These are phyloP conservation scores for Dendrocincla tyrannina DNA, from an alignment of 2,797 vertebrate genomes.

Conservation along the genomic window DNA sequence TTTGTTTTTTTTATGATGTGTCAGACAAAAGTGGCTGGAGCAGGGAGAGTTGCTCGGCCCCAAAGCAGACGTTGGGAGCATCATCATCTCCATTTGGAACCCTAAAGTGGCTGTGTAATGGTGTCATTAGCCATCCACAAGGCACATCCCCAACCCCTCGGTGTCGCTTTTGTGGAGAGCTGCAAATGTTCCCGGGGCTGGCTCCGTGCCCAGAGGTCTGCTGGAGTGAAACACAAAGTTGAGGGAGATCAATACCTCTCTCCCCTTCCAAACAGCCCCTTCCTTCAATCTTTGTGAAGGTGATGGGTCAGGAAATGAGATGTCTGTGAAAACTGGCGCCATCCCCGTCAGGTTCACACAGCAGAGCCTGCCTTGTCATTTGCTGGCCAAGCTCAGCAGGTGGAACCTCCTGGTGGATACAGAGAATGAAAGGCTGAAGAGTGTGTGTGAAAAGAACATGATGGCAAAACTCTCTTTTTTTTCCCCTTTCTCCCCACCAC, in stretches of 20 bases:
- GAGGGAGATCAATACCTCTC: background rate
- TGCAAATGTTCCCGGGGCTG: slow-evolving; percentile 9
- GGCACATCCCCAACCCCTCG: background rate
- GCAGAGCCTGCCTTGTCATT: background rate
- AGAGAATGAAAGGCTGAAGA: background rate
- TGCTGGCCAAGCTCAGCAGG: background rate
- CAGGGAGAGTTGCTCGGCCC: slow-evolving; percentile 64
- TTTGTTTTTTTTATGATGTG: slow-evolving; percentile 66
- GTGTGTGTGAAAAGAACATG: background rate
- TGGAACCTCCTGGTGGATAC: background rate
- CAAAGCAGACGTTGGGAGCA: slow-evolving; percentile 46
- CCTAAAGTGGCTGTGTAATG: slow-evolving; percentile 12
- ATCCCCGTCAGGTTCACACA: background rate
- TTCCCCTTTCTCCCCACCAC: rapidly evolving
- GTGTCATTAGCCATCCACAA: background rate
- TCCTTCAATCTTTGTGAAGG: background rate
- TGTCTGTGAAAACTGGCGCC: background rate
- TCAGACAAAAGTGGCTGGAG: slow-evolving; percentile 70
- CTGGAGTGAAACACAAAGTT: slow-evolving; percentile 5
- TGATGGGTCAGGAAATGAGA: background rate
- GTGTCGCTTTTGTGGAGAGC: background rate
- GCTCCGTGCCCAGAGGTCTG: background rate
- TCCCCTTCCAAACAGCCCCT: background rate
- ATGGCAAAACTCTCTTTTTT: background rate
- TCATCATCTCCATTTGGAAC: slow-evolving; percentile 42